phyloP scores from a whole-genome alignment of 1,140 invertebrate species.

The Helicoverpa armigera region DNA sequence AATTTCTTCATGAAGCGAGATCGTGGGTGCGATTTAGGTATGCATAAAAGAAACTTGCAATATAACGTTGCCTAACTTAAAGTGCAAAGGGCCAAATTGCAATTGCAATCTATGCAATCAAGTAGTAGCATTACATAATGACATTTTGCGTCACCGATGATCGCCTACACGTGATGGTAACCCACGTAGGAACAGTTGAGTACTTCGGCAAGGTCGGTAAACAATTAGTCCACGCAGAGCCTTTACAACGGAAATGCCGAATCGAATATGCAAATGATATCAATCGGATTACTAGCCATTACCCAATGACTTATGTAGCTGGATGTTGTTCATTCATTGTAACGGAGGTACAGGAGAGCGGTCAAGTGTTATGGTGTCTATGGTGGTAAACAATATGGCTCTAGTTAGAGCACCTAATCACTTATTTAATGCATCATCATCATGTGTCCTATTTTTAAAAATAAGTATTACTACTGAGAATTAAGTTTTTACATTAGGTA shows the following conservation, averaged over 20 bases:
- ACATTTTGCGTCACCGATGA: constrained; percentile 50
- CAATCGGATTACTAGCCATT: constrained; percentile 62
- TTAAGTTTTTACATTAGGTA: too few species aligned
- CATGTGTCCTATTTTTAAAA: too few species aligned
- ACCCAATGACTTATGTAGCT: constrained; percentile 59
- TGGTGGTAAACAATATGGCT: neutral
- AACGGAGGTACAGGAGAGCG: constrained; percentile 64
- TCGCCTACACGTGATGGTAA: constrained; percentile 51
- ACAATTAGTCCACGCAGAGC: constrained; percentile 69
- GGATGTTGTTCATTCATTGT: constrained; percentile 80
- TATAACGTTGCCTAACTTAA: constrained; percentile 1
- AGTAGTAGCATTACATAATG: constrained; percentile 45
- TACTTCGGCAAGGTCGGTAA: constrained; percentile 74
- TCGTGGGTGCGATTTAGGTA: neutral
- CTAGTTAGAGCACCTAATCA: too few species aligned
- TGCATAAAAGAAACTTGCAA: neutral
- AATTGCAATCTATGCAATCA: constrained; percentile 21
- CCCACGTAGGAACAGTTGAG: constrained; percentile 67
- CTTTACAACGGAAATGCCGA: constrained; percentile 79
- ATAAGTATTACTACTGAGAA: too few species aligned
- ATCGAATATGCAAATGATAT: constrained; percentile 81
- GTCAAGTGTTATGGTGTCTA: constrained; percentile 43
- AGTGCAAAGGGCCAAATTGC: constrained; percentile 39
- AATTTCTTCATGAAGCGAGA: neutral
- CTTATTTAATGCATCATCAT: too few species aligned